Conservation (phyloP, 2,797 vertebrate genomes). For the Clarias platycephalus region DNA sequence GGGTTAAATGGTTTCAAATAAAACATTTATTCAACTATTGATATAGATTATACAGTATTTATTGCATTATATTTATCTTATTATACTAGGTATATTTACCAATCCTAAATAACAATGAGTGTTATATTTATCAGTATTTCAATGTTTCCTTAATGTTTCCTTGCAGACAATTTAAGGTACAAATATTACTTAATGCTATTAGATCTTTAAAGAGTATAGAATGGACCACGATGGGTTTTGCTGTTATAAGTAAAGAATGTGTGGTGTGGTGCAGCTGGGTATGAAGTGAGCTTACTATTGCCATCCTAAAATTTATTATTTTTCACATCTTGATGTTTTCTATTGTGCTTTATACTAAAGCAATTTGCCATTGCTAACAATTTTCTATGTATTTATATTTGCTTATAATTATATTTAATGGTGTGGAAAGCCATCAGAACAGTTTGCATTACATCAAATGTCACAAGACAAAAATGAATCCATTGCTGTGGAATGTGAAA, state of each 20-base stretch:
- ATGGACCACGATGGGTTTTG: not conserved
- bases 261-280: not conserved
- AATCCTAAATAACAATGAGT: not conserved
- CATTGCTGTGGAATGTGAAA: not conserved
- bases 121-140: not conserved
- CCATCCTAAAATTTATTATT: not conserved
- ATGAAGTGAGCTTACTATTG: not conserved
- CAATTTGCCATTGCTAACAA: not conserved
- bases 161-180: not conserved
- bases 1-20: not conserved
- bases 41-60: not conserved
- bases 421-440: not conserved
- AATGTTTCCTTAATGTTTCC: not conserved
- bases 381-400: not conserved
- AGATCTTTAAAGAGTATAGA: too few species aligned
- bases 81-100: not conserved
- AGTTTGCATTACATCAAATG: not conserved
- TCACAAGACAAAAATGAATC: not conserved
- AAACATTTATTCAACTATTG: not conserved
- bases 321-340: not conserved
- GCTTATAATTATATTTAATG: not conserved
- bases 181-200: not conserved
- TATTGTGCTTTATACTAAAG: not conserved
- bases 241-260: not conserved
- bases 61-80: not conserved